A percentile compares a stretch with the other conserved stretches of the same genome.
Evolutionary conservation across 2,797 vertebrate species (phyloP).

Genomic region (Melanotaenia parkinsoni): DNA sequence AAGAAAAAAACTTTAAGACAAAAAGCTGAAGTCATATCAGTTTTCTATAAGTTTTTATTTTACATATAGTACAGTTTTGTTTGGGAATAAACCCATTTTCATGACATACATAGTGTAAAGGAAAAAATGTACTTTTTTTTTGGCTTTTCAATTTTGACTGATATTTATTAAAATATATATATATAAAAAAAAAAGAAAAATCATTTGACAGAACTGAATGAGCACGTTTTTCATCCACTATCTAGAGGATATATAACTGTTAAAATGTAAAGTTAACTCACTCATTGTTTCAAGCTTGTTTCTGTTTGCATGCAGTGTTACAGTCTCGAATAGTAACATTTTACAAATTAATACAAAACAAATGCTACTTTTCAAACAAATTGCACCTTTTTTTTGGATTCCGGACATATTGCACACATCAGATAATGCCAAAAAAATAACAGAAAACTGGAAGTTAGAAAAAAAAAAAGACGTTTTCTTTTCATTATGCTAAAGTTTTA

Average conservation of each 20-base stretch:
- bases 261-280: conserved; percentile 50
- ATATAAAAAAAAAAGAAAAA: conserved; percentile 35
- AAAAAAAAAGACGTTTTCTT: conserved; percentile 35
- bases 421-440: conserved; percentile 59
- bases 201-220: conserved; percentile 36
- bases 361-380: conserved; percentile 69
- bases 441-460: conserved; percentile 35
- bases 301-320: conserved; percentile 71
- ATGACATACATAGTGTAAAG: conserved; percentile 70
- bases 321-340: conserved; percentile 41
- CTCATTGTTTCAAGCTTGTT: conserved; percentile 43
- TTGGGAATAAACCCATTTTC: conserved; percentile 67
- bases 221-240: conserved; percentile 38
- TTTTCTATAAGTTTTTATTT: conserved; percentile 81
- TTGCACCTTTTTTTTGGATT: conserved; percentile 67
- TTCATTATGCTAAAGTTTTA: conserved; percentile 40
- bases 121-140: conserved; percentile 64
- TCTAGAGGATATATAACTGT: conserved; percentile 38
- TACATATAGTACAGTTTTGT: conserved; percentile 80
- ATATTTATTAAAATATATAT: conserved; percentile 30
- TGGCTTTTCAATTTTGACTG: conserved; percentile 75
- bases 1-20: not conserved
- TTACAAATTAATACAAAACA: conserved; percentile 50
- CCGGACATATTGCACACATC: conserved; percentile 71
- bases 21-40: conserved; percentile 6